phyloP scores from a whole-genome alignment of 1,140 invertebrate genomes.

The Aplysia californica region DNA sequence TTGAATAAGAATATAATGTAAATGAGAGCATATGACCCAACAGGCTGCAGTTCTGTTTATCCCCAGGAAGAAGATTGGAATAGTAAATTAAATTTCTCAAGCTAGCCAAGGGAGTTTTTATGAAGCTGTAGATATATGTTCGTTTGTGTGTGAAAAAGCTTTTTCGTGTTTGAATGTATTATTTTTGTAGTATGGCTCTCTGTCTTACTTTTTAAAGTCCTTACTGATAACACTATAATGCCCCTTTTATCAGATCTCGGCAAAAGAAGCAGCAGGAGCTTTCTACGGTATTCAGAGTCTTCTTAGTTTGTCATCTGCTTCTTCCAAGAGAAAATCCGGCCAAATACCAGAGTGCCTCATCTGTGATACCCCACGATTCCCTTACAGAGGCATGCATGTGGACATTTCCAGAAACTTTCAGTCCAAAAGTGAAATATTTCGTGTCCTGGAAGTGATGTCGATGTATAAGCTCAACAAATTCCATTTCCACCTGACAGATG shows the following conservation, averaged over 20 bases:
- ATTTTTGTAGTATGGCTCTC: no score
- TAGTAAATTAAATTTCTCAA: no score
- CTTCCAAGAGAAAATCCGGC: slow-evolving; percentile 6
- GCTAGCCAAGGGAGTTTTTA: no score
- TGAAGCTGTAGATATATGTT: no score
- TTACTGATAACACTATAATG: no score
- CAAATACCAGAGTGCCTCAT: slow-evolving; percentile 28
- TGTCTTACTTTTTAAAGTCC: no score
- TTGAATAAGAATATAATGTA: no score
- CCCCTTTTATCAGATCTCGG: slow-evolving; percentile 30
- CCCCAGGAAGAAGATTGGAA: no score
- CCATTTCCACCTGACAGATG: slow-evolving; percentile 63
- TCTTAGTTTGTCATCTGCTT: slow-evolving; percentile 24
- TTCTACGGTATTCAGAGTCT: slow-evolving; percentile 52
- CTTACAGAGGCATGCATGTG: slow-evolving; percentile 58
- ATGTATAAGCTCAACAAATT: slow-evolving; percentile 62
- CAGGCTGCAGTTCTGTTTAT: no score
- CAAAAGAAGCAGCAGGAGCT: slow-evolving; percentile 32
- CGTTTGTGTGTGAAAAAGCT: no score
- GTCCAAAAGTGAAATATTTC: slow-evolving; percentile 46
- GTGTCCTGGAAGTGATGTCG: slow-evolving; percentile 57
- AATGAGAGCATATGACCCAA: no score
- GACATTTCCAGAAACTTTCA: slow-evolving; percentile 62
- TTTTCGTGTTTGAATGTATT: no score
- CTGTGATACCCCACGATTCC: slow-evolving; percentile 43